Percentiles rank a stretch among this genome's conserved stretches.
phyloP scores from a whole-genome alignment of 2,888 invertebrate species.

The Dynastes hyllus region DNA sequence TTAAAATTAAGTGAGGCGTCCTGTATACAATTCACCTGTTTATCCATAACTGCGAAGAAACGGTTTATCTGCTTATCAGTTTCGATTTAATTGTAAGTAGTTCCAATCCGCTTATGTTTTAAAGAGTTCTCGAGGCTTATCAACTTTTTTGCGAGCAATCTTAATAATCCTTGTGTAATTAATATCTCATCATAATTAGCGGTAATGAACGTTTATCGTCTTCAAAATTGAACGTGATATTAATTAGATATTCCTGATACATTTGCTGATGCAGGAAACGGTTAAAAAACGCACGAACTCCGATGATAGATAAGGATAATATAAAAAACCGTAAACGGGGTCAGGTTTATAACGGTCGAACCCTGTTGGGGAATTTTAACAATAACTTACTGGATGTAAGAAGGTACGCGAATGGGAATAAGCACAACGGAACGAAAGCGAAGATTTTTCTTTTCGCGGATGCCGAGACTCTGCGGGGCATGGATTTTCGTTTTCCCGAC shows the following conservation, averaged over 20 bases:
- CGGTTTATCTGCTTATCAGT: not conserved
- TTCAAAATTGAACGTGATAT: slow-evolving; percentile 2
- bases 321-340: slow-evolving; percentile 45
- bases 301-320: slow-evolving; percentile 43
- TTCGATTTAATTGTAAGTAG: not conserved
- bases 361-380: slow-evolving; percentile 49
- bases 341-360: slow-evolving; percentile 50
- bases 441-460: slow-evolving; percentile 46
- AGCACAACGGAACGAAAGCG: slow-evolving; percentile 17
- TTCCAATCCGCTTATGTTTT: not conserved
- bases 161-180: not conserved
- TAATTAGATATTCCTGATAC: not conserved
- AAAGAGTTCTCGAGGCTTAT: not conserved
- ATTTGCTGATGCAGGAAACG: slow-evolving; percentile 22
- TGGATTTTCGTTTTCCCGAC: slow-evolving; percentile 26
- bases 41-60: not conserved
- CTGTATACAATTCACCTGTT: not conserved
- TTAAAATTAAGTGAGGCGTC: not conserved
- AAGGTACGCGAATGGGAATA: slow-evolving; percentile 36
- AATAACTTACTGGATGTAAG: slow-evolving; percentile 44
- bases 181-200: not conserved
- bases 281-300: slow-evolving; percentile 20
- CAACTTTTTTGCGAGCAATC: not conserved
- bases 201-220: not conserved
- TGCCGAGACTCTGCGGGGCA: slow-evolving; percentile 26